Base-by-base conservation (phyloP, 2,888 invertebrate species). In the Stictocephala bisonia region DNA sequence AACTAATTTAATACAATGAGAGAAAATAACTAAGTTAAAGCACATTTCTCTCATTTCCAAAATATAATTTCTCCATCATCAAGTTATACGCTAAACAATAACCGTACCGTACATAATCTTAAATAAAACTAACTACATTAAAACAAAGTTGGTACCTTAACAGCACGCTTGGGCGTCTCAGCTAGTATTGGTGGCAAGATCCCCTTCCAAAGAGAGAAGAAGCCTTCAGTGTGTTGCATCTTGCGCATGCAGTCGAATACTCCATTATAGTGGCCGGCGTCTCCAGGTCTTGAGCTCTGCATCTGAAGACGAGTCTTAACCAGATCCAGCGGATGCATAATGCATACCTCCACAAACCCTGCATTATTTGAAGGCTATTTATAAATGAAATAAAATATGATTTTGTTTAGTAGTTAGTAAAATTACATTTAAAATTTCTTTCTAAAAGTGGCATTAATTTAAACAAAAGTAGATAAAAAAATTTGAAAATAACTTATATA, bases 301-400 rank as follows among this genome's bases (percentile, higher is more conserved):
- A 95, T 85, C 84, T 95, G 95, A 79, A 94, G 88, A 79, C 97
- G 88, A 1, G 97, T 97, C 86, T 97, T 97, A 1, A 97, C 90
- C 74, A 97, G 87, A 85, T 97, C 97, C 82, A 97, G 85, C 0
- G 97, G 97, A 85, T 97, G 97, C 97, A 97, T 97, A 67, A 97
- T 91, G 83, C 94, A 95, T 75, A 97, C 95, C 88, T 97, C 97
- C 60, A 96, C 90, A 84, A 97, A 96, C 41, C 92, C 92, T 87
- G 78, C 26, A 79, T 70, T 48, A 68, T n/a, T n/a, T n/a, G n/a
- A n/a, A n/a, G n/a, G n/a, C n/a, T n/a, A n/a, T n/a, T n/a, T n/a
- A n/a, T n/a, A n/a, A n/a, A n/a, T n/a, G n/a, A n/a, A n/a, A n/a
- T n/a, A n/a, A n/a, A n/a, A n/a, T n/a, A n/a, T n/a, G n/a, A n/a